Base-by-base conservation (phyloP, 2,797 vertebrate species). In the Pangasius krempfi region DNA sequence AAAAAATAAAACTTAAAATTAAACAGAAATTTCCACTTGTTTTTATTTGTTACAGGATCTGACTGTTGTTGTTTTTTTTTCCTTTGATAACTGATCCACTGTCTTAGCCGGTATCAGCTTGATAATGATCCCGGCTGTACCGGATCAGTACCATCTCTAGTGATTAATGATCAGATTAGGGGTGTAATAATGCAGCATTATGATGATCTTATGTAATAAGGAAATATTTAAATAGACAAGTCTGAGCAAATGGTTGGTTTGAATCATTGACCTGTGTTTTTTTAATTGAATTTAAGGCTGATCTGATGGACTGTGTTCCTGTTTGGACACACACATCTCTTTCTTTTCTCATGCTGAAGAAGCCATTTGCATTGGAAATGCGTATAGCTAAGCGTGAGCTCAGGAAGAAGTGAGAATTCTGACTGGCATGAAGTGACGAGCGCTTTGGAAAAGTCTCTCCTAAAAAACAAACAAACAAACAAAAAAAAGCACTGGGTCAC, bases 371-470 rank as follows among this genome's bases (percentile, higher is more conserved):
- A n/a, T 76, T n/a, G 44, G 40, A 50, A 76, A 50, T 50, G 73
- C 3, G 12, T n/a, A 5, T 13, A 47, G 40, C 13, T 22, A 47
- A 47, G 72, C 12, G 72, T 27, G 40, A 12, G 5, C 13, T 75
- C 72, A 47, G 73, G 73, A 76, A 50, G 44, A 76, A 76, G 50
- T 50, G 14, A n/a, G 4, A n/a, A 76, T 76, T 50, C 73, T 27
- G 73, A 76, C 44, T 76, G 73, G 50, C 44, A 76, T 20, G 44
- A 76, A 50, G 68, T 37, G 68, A 70, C 16, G 68, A 70, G 68
- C 1, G 16, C 33, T 16, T 76, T 6, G 44, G 73, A 75, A 75
- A 47, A 47, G 1, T 50, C 73, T 14, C 5, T n/a, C 12, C 40
- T 10, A 44, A 20, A 72, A 40, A 40, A 40, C 40, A 40, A 40